These are phyloP conservation scores for Phyllotreta cruciferae DNA, from an alignment of 2,888 invertebrate species.

Conservation along the genomic window DNA sequence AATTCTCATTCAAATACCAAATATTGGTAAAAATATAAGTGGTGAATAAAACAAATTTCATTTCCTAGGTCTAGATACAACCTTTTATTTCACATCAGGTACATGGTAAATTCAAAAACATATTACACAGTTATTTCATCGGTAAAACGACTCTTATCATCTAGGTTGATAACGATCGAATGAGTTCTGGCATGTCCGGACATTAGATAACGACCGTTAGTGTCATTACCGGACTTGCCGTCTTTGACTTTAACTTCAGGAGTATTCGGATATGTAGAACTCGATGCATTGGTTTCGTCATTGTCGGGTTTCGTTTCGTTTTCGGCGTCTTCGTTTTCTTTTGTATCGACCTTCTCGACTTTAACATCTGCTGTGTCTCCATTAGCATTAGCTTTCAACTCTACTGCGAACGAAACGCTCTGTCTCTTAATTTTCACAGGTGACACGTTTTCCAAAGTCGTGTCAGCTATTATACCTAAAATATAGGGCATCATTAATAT, in stretches of 20 bases:
- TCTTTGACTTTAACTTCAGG: conserved; percentile 40
- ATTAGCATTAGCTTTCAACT: conserved; percentile 30
- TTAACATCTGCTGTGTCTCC: conserved; percentile 26
- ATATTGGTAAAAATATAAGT: neutral
- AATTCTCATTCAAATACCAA: neutral
- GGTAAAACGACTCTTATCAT: conserved; percentile 81
- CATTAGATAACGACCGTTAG: conserved; percentile 56
- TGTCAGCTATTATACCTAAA: conserved; percentile 28
- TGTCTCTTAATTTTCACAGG: conserved; percentile 54
- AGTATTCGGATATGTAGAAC: conserved; percentile 41
- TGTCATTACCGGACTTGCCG: conserved; percentile 45
- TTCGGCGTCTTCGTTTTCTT: conserved; percentile 11
- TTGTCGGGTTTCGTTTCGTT: conserved; percentile 34
- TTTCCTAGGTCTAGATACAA: conserved; percentile 33
- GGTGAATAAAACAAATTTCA: conserved; percentile 13
- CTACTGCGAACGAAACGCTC: conserved; percentile 63
- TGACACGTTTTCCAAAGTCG: conserved; percentile 39
- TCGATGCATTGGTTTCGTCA: conserved; percentile 42
- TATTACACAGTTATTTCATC: conserved; percentile 80
- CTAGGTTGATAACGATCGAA: conserved; percentile 80
- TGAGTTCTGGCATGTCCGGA: conserved; percentile 77
- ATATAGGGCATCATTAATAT: neutral
- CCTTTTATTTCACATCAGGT: conserved; percentile 45
- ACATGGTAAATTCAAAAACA: conserved; percentile 42
- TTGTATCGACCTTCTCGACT: conserved; percentile 10